Percentiles rank a stretch among this genome's conserved stretches.
These are phyloP conservation scores for Tricholaema leucomelas DNA, from an alignment of 2,113 vertebrate genomes.

Conservation along the genomic window DNA sequence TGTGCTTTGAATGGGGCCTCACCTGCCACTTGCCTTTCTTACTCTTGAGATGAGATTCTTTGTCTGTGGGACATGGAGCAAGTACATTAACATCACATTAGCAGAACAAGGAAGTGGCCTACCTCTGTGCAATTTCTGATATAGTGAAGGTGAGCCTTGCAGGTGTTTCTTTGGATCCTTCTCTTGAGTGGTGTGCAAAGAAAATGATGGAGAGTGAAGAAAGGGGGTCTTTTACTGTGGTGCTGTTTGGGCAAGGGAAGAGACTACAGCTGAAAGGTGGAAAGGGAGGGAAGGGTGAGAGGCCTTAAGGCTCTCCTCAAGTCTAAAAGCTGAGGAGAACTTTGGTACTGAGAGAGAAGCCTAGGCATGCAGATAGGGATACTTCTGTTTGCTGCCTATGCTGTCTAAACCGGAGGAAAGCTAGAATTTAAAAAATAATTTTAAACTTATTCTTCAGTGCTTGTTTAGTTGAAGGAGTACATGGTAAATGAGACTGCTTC, in stretches of 20 bases:
- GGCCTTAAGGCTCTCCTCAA: background rate
- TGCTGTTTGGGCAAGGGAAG: background rate
- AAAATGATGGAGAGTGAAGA: background rate
- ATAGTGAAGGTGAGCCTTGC: background rate
- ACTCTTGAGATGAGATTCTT: background rate
- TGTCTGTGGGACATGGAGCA: accelerated
- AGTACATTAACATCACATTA: background rate
- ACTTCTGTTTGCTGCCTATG: background rate
- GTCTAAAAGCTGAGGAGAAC: background rate
- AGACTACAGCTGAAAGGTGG: background rate
- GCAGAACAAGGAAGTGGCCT: background rate
- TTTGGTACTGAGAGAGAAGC: background rate
- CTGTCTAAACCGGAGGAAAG: background rate
- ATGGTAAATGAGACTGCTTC: background rate
- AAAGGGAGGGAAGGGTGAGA: background rate
- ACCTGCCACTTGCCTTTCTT: background rate
- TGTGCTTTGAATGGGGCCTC: background rate
- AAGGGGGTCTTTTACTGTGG: background rate
- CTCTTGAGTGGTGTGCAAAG: background rate
- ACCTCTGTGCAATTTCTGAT: background rate
- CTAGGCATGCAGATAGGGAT: background rate
- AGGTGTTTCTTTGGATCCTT: background rate
- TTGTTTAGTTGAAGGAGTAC: background rate
- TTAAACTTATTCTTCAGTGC: background rate
- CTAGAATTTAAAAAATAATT: background rate